A percentile compares a stretch with the other conserved stretches of the same genome.
Conservation (phyloP, 2,888 invertebrate species). For the Corythucha ciliata region DNA sequence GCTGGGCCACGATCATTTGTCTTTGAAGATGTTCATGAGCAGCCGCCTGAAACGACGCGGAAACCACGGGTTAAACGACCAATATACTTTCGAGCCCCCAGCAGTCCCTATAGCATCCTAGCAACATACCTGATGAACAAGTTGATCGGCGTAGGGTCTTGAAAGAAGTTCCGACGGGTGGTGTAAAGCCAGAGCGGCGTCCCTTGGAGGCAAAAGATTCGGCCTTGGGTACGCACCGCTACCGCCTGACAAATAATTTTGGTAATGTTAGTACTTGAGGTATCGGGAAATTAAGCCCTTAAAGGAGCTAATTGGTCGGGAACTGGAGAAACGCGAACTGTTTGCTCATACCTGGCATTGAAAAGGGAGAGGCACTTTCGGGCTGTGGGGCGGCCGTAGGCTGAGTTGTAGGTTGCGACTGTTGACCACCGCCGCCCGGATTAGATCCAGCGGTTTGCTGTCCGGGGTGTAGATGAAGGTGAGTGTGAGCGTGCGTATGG, state of each 20-base stretch:
- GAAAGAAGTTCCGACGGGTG: slow-evolving; percentile 65
- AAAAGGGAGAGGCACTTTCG: slow-evolving; percentile 40
- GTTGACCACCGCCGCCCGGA: slow-evolving; percentile 8
- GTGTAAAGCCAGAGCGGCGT: slow-evolving; percentile 56
- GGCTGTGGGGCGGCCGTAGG: slow-evolving; percentile 39
- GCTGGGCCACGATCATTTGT: slow-evolving; percentile 65
- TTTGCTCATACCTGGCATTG: slow-evolving; percentile 42
- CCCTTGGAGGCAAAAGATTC: slow-evolving; percentile 50
- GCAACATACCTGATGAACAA: slow-evolving; percentile 56
- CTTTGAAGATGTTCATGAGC: slow-evolving; percentile 80
- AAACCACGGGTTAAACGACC: neutral
- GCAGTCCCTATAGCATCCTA: neutral
- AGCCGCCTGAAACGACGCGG: slow-evolving; percentile 38
- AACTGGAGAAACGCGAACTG: no score
- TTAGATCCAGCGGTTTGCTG: slow-evolving; percentile 51
- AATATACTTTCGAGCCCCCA: neutral
- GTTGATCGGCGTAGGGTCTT: slow-evolving; percentile 70
- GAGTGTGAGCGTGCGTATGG: slow-evolving; percentile 84
- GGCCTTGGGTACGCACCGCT: slow-evolving; percentile 53
- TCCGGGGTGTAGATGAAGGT: slow-evolving; percentile 71
- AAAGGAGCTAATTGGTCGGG: neutral
- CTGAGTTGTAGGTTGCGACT: slow-evolving; percentile 24
- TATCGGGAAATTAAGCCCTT: neutral
- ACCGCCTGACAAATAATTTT: slow-evolving; percentile 41
- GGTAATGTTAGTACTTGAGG: neutral